Evolutionary conservation across 2,113 vertebrate genomes (phyloP), one percentile per base, ranked within the genome.

Genomic region (Morone chrysops): DNA sequence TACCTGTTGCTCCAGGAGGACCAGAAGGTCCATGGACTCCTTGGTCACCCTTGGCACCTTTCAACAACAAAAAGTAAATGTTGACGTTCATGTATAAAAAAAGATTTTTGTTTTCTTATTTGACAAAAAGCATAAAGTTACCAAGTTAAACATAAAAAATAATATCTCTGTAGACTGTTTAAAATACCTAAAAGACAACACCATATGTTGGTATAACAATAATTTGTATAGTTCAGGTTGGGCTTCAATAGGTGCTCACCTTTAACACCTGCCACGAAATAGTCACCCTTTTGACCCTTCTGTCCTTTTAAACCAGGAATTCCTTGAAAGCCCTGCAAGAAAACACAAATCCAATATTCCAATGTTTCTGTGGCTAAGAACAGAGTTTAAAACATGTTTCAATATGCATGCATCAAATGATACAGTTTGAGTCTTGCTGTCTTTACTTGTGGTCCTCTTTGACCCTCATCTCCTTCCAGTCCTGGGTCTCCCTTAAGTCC

Each of bases 401-500:
- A 41, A 25, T 4, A 60, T 56, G 53, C 45, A 31, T 0, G 8
- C 0, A 31, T 36, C 38, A 31, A 22, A 41, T 65, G 54, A 43
- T 38, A 22, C 20, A n/a, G 6, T 59, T 47, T 47, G 10, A 62
- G 9, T 62, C 16, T 41, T 48, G 47, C 3, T 45, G n/a, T 66
- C 4, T 41, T 81, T 84, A 93, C 92, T 18, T 72, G 36, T 80
- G 67, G 70, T 45, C 92, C 92, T 48, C 20, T 31, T 12, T 31
- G 31, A 1, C 91, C 89, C 0, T 83, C 38, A 43, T 67, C 40
- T 76, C 91, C 92, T 51, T 60, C 74, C 4, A 73, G 48, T 22
- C 97, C 97, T 69, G 93, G 83, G 0, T 93, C 45, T 25, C 97
- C 97, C 43, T 87, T 87, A n/a, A 94, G 84, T 86, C 97, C 97